phyloP scores from a whole-genome alignment of 2,888 invertebrate genomes.

The Cantharis nigra region DNA sequence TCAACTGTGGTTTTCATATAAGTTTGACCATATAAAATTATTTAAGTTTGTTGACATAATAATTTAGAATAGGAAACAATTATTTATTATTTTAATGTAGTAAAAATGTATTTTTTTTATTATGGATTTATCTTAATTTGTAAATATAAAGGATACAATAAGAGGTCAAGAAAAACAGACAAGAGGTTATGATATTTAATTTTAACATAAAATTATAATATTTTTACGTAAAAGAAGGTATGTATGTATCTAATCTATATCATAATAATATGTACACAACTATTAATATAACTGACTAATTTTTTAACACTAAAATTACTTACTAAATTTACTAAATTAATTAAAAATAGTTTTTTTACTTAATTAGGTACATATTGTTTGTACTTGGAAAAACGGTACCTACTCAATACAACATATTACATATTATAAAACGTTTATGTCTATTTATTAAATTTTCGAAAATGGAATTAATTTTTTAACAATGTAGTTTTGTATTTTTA shows the following conservation, averaged over 20 bases:
- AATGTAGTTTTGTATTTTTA: slow-evolving; percentile 21
- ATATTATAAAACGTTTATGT: too few species aligned
- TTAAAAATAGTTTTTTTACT: not conserved
- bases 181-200: not conserved
- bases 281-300: not conserved
- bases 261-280: not conserved
- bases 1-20: not conserved
- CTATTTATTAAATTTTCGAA: not conserved
- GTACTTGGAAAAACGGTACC: not conserved
- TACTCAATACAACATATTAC: not conserved
- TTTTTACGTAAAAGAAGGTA: not conserved
- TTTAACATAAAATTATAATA: not conserved
- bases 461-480: slow-evolving; percentile 9
- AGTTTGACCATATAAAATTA: not conserved
- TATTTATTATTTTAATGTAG: not conserved
- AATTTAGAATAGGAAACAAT: not conserved
- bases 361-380: not conserved
- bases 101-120: too few species aligned
- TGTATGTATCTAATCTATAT: too few species aligned
- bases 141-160: not conserved
- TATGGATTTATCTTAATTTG: too few species aligned
- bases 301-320: not conserved
- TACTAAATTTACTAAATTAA: not conserved
- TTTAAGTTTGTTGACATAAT: not conserved
- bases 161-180: not conserved